A percentile compares a stretch with the other conserved stretches of the same genome.
Evolutionary conservation across 2,888 invertebrate genomes (phyloP).

Genomic region (Nomada fucata): DNA sequence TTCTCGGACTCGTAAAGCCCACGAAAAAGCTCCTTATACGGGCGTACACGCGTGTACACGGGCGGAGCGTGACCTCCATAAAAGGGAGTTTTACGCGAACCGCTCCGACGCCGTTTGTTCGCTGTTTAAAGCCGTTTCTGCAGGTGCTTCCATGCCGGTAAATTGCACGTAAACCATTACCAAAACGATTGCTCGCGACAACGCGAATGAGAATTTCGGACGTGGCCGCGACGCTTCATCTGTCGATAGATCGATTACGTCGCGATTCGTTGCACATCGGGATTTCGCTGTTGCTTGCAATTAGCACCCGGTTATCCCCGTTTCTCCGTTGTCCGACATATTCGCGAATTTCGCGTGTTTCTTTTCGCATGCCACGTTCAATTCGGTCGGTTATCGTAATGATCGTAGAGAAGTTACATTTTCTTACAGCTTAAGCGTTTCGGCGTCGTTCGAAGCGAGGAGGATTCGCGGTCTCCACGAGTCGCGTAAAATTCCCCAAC

Average conservation of each 20-base stretch:
- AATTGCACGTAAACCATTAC: constrained; percentile 56
- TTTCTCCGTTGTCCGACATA: too few species aligned
- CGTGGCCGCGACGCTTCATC: not conserved
- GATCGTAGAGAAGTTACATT: too few species aligned
- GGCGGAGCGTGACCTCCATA: constrained; percentile 52
- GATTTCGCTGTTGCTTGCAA: too few species aligned
- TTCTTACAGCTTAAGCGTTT: too few species aligned
- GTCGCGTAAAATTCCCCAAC: not conserved
- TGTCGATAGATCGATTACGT: not conserved
- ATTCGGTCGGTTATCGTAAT: not conserved
- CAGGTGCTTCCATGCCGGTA: constrained; percentile 50
- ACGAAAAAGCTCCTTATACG: constrained; percentile 61
- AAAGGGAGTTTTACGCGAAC: constrained; percentile 60
- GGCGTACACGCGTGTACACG: constrained; percentile 4
- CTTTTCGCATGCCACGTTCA: not conserved
- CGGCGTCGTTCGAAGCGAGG: not conserved
- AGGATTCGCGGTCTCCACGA: not conserved
- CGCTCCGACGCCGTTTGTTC: constrained; percentile 47
- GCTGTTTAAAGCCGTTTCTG: constrained; percentile 57
- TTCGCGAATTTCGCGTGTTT: not conserved
- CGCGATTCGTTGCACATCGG: not conserved
- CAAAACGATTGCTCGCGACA: constrained; percentile 39
- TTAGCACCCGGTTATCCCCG: too few species aligned
- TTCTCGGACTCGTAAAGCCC: constrained; percentile 47
- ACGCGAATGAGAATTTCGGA: constrained; percentile 30